Conservation (phyloP, 2,797 vertebrate species). For the Chrosomus eos region DNA sequence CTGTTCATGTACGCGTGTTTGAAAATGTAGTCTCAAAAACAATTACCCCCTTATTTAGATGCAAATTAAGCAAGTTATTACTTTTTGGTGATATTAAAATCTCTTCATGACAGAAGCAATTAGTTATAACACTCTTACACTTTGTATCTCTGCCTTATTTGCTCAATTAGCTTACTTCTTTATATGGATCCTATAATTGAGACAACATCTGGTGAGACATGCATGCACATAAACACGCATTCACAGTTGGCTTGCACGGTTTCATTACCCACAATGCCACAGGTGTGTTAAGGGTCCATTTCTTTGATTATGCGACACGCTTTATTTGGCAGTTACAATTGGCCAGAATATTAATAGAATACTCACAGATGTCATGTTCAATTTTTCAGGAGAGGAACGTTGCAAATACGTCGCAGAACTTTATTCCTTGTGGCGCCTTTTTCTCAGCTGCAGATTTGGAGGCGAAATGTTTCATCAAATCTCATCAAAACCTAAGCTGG, state of each 20-base stretch:
- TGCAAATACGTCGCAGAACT: neutral
- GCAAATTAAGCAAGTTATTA: constrained; percentile 65
- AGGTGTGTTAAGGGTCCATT: constrained; percentile 52
- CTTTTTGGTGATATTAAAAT: constrained; percentile 68
- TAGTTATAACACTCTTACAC: constrained; percentile 61
- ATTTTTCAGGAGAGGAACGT: constrained; percentile 20
- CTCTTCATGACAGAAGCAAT: constrained; percentile 61
- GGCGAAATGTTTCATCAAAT: neutral
- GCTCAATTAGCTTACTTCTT: constrained; percentile 49
- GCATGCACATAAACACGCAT: constrained; percentile 45
- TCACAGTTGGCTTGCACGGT: constrained; percentile 7
- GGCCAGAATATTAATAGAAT: constrained; percentile 36
- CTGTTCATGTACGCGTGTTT: constrained; percentile 29
- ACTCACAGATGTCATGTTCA: constrained; percentile 29
- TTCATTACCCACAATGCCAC: constrained; percentile 51
- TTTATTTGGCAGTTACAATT: constrained; percentile 35
- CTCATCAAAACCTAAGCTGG: constrained; percentile 28
- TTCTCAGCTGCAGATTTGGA: neutral
- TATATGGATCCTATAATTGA: constrained; percentile 50
- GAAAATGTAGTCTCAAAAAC: constrained; percentile 47
- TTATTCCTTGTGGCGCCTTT: neutral
- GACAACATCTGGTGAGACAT: constrained; percentile 50
- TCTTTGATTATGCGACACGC: constrained; percentile 48
- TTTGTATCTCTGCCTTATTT: constrained; percentile 22
- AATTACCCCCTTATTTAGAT: constrained; percentile 70